These are phyloP conservation scores for Alectura lathami DNA, from an alignment of 2,113 vertebrate species.

Conservation along the genomic window DNA sequence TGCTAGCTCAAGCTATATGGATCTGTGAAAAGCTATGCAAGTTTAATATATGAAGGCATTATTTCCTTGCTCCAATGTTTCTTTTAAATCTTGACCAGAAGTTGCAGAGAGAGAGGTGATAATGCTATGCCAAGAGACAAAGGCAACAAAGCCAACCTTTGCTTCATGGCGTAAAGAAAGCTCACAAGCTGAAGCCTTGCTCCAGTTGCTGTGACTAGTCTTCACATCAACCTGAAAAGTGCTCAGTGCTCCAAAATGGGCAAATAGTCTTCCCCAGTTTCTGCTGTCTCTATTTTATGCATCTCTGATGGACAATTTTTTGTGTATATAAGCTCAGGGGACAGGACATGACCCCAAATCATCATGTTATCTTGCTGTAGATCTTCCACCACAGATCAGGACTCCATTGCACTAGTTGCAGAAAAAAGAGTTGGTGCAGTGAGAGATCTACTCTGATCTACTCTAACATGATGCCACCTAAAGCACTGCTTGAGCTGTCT, in stretches of 20 bases:
- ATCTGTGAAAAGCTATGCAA: not conserved
- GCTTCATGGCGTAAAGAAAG: not conserved
- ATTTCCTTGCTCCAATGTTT: not conserved
- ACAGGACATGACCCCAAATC: not conserved
- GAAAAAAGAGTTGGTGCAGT: not conserved
- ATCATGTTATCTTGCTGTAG: fast-evolving
- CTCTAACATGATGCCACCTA: not conserved
- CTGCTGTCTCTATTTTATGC: not conserved
- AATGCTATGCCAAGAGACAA: not conserved
- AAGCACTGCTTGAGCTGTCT: not conserved
- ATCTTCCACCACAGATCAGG: not conserved
- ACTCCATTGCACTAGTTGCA: not conserved
- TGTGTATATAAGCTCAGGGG: not conserved
- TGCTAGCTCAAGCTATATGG: not conserved
- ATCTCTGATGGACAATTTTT: not conserved
- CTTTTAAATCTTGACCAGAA: not conserved
- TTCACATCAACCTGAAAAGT: not conserved
- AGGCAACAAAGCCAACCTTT: not conserved
- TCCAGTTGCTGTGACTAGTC: not conserved
- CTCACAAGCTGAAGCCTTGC: not conserved
- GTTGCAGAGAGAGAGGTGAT: not conserved
- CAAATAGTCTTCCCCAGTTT: not conserved
- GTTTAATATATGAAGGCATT: not conserved
- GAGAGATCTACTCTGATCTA: too few species aligned
- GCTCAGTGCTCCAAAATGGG: not conserved